Evolutionary conservation across 2,888 invertebrate species (phyloP), one percentile per base, ranked within the genome.

Genomic region (Lamellibrachia satsuma): DNA sequence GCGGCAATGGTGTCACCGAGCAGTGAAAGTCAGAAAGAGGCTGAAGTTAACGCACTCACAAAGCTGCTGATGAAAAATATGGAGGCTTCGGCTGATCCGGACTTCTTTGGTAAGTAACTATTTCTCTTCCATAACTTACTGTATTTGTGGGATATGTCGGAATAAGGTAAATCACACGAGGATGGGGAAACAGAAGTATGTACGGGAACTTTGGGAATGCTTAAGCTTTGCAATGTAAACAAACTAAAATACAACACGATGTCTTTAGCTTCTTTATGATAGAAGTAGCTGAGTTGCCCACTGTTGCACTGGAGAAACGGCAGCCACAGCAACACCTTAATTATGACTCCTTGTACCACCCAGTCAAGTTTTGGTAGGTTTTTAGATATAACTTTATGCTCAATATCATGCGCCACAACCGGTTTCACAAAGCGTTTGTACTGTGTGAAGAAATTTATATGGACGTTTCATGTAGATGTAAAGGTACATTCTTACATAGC

Each of bases 31-130:
- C 75, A 75, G 15, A 98, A 98, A 95, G 98, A 98, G 96, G 97
- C 98, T 94, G 98, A 98, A 97, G 98, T 99, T 22, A 99, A 99
- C 97, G 98, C 98, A 92, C 97, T 99, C 92, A 99, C 99, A 52
- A 98, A 98, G 97, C 97, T 99, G 93, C 97, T 99, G 92, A 98
- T 99, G 7, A 98, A 98, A 96, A 98, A 98, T 91, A 98, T 99
- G 95, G 95, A 96, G 92, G 95, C 95, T 8, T 94, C 96, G 0
- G 95, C 95, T 39, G 98, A 97, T 95, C 97, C 97, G 3, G 98
- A 98, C 96, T 97, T 97, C 93, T 98, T 98, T 97, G 97, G 97
- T 97, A 95, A 91, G 92, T 60, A 93, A 39, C 55, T 52, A 7
- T 15, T 91, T 15, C 7, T 55, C 0, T 8, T 55, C 22, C 22